A percentile compares a stretch with the other conserved stretches of the same genome.
Conservation (phyloP, 2,888 invertebrate genomes). For the Pseudoips prasinana region DNA sequence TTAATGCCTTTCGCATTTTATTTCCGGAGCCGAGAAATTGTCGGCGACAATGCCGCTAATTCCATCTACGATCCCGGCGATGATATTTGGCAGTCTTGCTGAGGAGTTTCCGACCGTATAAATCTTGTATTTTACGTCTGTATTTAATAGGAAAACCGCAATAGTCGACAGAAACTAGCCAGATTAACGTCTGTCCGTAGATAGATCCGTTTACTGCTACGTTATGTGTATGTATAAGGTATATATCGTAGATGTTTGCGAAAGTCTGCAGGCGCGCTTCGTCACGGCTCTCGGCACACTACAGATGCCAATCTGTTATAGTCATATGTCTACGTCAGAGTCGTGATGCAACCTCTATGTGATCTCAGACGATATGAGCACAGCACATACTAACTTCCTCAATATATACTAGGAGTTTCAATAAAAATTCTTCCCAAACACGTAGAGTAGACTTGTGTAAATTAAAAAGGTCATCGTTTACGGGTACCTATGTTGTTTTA, state of each 20-base stretch:
- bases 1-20: conserved; percentile 26
- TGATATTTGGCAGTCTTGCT: not conserved
- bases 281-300: conserved; percentile 57
- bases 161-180: conserved; percentile 34
- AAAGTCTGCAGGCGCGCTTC: conserved; percentile 62
- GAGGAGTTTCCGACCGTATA: no score
- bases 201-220: conserved; percentile 19
- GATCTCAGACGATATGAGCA: no score
- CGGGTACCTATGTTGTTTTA: no score
- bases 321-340: conserved; percentile 60
- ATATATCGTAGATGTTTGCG: conserved; percentile 60
- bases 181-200: conserved; percentile 24
- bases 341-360: conserved; percentile 53
- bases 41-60: conserved; percentile 20
- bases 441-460: no score
- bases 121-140: no score
- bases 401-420: no score
- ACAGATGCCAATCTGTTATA: conserved; percentile 61
- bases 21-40: conserved; percentile 20
- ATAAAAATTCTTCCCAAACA: no score
- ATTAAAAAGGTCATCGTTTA: no score
- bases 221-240: conserved; percentile 29
- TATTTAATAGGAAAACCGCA: no score
- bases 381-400: no score
- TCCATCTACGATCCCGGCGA: conserved; percentile 8